These are phyloP conservation scores for Clupea harengus DNA, from an alignment of 2,113 vertebrate genomes.

Conservation along the genomic window DNA sequence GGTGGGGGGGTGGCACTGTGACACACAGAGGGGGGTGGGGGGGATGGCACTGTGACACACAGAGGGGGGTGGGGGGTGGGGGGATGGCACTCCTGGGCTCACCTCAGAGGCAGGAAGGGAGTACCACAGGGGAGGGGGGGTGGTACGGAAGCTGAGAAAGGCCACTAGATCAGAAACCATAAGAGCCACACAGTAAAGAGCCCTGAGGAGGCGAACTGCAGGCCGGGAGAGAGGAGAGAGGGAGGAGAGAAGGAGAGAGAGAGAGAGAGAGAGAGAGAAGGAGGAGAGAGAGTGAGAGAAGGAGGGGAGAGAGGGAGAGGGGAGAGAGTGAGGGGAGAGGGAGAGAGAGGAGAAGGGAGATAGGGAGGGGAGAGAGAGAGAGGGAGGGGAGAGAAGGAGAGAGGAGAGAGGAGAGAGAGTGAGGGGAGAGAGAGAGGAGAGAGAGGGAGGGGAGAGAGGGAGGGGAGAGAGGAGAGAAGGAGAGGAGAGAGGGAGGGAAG, in stretches of 20 bases:
- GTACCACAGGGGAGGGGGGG: slow-evolving; percentile 91
- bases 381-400: neutral
- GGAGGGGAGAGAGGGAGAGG: neutral
- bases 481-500: no score
- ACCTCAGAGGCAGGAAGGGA: slow-evolving; percentile 98
- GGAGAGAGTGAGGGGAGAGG: neutral
- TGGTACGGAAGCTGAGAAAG: slow-evolving; percentile 96
- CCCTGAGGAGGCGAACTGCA: slow-evolving; percentile 99
- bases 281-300: neutral
- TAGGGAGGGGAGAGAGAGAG: neutral
- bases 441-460: neutral
- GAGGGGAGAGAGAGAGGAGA: no score
- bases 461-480: neutral
- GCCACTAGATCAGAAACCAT: slow-evolving; percentile 99
- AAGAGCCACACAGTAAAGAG: slow-evolving; percentile 99
- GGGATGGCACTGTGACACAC: neutral
- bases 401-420: neutral
- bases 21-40: no score
- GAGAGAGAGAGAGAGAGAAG: slow-evolving; percentile 9
- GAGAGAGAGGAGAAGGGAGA: neutral
- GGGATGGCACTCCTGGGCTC: slow-evolving; percentile 70
- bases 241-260: slow-evolving; percentile 59
- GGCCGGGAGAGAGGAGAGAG: slow-evolving; percentile 74
- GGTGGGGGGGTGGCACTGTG: no score
- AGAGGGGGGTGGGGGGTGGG: no score